A percentile compares a stretch with the other conserved stretches of the same genome.
Evolutionary conservation across 2,797 vertebrate genomes (phyloP).

Genomic region (Hozukius guyotensis): DNA sequence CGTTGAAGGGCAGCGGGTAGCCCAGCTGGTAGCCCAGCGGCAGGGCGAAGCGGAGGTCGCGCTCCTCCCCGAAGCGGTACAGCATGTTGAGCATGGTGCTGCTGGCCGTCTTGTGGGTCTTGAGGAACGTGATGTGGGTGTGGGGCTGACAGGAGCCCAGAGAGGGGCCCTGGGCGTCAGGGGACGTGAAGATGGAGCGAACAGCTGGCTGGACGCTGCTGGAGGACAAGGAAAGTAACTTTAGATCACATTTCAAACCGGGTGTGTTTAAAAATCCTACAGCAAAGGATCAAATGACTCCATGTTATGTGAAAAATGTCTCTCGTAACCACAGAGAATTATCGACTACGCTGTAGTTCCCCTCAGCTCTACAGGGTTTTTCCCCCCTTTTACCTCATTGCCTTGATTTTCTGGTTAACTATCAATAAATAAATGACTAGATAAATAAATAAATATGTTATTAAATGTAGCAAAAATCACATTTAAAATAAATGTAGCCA

Average conservation of each 20-base stretch:
- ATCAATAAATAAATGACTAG: too few species aligned
- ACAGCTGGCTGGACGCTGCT: constrained; percentile 74
- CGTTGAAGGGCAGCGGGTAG: constrained; percentile 89
- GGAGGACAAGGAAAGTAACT: background rate
- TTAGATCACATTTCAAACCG: background rate
- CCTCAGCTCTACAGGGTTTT: too few species aligned
- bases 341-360: too few species aligned
- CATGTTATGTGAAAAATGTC: background rate
- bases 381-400: too few species aligned
- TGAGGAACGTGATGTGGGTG: constrained; percentile 90
- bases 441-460: too few species aligned
- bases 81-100: constrained; percentile 93
- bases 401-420: too few species aligned
- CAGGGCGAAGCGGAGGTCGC: constrained; percentile 86
- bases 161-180: constrained; percentile 73
- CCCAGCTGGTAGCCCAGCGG: constrained; percentile 91
- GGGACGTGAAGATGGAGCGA: constrained; percentile 75
- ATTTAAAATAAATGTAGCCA: too few species aligned
- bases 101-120: constrained; percentile 95
- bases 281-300: background rate
- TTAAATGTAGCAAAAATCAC: too few species aligned
- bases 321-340: background rate
- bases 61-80: constrained; percentile 90
- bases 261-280: background rate
- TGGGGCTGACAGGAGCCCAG: constrained; percentile 84